Evolutionary conservation across 2,797 vertebrate genomes (phyloP), one percentile per base, ranked within the genome.

Genomic region (Iguana delicatissima): DNA sequence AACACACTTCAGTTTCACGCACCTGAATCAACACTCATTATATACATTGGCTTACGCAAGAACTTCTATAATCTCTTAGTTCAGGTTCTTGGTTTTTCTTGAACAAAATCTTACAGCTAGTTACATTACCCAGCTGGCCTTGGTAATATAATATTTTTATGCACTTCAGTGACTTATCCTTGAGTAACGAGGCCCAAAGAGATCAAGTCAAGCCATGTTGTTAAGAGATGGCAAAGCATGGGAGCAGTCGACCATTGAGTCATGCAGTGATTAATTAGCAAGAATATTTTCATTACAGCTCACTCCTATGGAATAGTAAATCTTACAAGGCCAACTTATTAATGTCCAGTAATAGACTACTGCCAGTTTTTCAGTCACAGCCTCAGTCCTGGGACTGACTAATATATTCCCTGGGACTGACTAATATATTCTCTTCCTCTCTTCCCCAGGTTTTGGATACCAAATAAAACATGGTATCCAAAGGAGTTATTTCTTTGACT

Each of bases 261-360:
- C 92, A 84, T 91, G 76, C 13, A 89, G 38, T 77, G 0, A 93
- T 91, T 96, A 82, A 91, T 90, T 83, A 93, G 26, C 79, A 91
- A 59, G 32, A 89, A 3, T 80, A 89, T 90, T 92, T 93, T 84
- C 85, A 88, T 94, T 91, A 87, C 85, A 67, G 57, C 85, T 59
- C 57, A 73, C 35, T 94, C 42, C 62, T 73, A 46, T 57, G 82
- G 72, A 87, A 83, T 0, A 90, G 32, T 84, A 95, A 93, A 94
- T 94, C 87, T 77, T 59, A 76, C 4, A 85, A 93, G 79, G 24
- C 91, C 91, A 91, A 89, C 81, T 94, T 93, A 90, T 93, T 94
- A 92, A 88, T 86, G 38, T 38, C 90, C 29, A 35, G 46, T 92
- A 92, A 89, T 4, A 91, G 38, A 69, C 4, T 74, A 50, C 38